Evolutionary conservation across 2,797 vertebrate genomes (phyloP), one percentile per base, ranked within the genome.

Genomic region (Spheniscus humboldti): DNA sequence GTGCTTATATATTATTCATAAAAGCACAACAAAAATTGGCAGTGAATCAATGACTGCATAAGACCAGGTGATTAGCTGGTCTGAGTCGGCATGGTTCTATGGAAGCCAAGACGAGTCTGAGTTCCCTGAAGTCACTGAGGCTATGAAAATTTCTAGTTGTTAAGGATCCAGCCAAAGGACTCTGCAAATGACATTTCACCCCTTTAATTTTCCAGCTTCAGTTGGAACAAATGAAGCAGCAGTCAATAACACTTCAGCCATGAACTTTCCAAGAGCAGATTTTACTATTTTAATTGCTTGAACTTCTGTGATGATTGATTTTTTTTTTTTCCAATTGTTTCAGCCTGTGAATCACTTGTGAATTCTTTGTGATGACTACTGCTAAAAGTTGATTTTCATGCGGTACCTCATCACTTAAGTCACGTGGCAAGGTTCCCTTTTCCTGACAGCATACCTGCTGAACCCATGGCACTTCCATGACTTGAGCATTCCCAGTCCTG

Each of bases 21-120:
- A 87, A 94, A 96, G 53, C 90, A 59, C 41, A 43, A 62, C 79
- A 89, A 78, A 96, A 93, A 75, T 47, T 72, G 91, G 78, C 76
- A 86, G 43, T 33, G 37, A 85, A 74, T 91, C 86, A 95, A 47
- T n/a, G 0, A 2, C 52, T 77, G 18, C 50, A 7, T 71, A 68
- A 77, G 68, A 77, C 64, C 75, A 78, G 84, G 64, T 89, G 92
- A 82, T 91, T 84, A 80, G 52, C 48, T 91, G 56, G 27, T 89
- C 68, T 85, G 74, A 62, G 74, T 77, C 1, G 25, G 24, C 9
- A 4, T 31, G 15, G 39, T 71, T 85, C 88, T 78, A 0, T 82
- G 74, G 48, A 94, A 87, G 77, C 48, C 63, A 91, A 45, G 55
- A 16, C 10, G 18, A 74, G 30, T 28, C 52, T 68, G 64, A 94